A percentile compares a stretch with the other conserved stretches of the same genome.
These are phyloP conservation scores for Acleris emargana DNA, from an alignment of 2,888 invertebrate genomes.

Conservation along the genomic window DNA sequence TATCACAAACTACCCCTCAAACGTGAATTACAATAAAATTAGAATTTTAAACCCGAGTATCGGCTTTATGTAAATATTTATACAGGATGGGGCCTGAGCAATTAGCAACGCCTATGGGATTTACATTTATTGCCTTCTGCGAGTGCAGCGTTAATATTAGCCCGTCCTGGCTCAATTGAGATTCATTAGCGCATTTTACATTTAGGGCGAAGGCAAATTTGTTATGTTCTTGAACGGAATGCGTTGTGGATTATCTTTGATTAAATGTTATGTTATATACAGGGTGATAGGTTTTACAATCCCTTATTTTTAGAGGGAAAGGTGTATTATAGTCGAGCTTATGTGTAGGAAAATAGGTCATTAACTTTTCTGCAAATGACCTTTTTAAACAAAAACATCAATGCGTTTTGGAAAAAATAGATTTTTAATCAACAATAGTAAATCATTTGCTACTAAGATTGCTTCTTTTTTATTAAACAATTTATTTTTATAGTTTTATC, in stretches of 20 bases:
- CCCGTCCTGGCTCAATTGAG: slow-evolving; percentile 35
- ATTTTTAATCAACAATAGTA: too few relatives aligned
- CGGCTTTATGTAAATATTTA: slow-evolving; percentile 71
- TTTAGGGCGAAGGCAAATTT: slow-evolving; percentile 32
- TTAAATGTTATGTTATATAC: too few relatives aligned
- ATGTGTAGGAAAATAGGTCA: too few relatives aligned
- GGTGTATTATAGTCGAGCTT: too few relatives aligned
- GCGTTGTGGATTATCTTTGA: not conserved
- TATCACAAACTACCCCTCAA: slow-evolving; percentile 34
- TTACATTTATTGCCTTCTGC: slow-evolving; percentile 72
- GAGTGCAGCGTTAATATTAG: slow-evolving; percentile 78
- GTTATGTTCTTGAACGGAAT: slow-evolving; percentile 24
- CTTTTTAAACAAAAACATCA: too few relatives aligned
- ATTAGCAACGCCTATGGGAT: slow-evolving; percentile 72
- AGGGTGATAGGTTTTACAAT: too few relatives aligned
- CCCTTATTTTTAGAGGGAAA: too few relatives aligned
- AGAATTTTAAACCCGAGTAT: slow-evolving; percentile 70
- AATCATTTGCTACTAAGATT: too few relatives aligned
- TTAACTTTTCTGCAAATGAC: too few relatives aligned
- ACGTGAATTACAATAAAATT: slow-evolving; percentile 66
- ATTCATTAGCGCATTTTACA: slow-evolving; percentile 39
- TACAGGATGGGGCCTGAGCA: slow-evolving; percentile 47
- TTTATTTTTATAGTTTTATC: too few relatives aligned
- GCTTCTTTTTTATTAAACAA: too few relatives aligned
- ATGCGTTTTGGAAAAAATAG: too few relatives aligned